Percentiles rank a stretch among this genome's conserved stretches.
These are phyloP conservation scores for Caracal caracal DNA, from an alignment of 2,113 vertebrate species.

Conservation along the genomic window DNA sequence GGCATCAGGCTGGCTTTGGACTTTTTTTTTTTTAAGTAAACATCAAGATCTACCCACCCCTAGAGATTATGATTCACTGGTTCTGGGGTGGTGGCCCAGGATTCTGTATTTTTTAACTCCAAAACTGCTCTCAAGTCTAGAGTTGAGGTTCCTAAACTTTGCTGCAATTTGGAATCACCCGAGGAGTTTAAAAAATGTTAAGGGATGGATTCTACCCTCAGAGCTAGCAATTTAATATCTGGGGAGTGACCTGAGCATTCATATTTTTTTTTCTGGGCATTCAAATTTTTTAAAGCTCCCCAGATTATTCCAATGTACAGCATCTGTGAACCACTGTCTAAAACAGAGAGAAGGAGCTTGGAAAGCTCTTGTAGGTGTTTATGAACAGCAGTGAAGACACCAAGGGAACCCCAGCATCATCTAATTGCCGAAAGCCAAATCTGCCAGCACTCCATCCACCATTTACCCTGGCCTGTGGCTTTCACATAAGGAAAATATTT, in stretches of 20 bases:
- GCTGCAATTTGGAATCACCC: neutral
- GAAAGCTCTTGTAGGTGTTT: neutral
- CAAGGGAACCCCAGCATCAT: neutral
- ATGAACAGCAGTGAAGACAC: neutral
- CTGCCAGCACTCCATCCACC: neutral
- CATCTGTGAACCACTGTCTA: neutral
- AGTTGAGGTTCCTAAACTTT: neutral
- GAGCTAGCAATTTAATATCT: neutral
- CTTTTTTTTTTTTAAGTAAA: neutral
- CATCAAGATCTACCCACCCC: neutral
- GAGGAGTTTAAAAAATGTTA: neutral
- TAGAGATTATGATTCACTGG: neutral
- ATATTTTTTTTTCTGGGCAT: neutral
- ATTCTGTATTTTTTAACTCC: neutral
- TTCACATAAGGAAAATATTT: neutral
- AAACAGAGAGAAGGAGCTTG: neutral
- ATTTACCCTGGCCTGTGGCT: constrained; percentile 13
- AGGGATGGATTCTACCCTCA: neutral
- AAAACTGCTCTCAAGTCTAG: neutral
- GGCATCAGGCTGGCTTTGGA: neutral
- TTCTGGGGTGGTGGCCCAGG: neutral
- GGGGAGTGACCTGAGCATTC: neutral
- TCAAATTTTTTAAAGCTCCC: neutral
- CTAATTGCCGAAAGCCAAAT: neutral
- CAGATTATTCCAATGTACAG: neutral